phyloP scores from a whole-genome alignment of 35 echinoderm and acorn worm species.

The Chiridota heheva region DNA sequence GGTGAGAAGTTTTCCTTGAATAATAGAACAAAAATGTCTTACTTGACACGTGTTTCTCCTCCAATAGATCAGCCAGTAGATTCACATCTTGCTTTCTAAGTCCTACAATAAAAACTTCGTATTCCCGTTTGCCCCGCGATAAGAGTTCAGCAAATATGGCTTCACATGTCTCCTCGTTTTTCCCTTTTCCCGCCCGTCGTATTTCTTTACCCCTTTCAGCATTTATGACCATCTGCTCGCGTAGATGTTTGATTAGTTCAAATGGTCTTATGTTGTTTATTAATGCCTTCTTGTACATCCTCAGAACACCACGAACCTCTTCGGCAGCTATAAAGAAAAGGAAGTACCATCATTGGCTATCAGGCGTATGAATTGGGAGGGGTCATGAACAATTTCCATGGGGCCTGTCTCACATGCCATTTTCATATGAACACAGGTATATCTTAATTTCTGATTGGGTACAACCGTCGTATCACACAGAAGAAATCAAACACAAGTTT shows the following conservation, averaged over 20 bases:
- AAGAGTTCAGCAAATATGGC: conserved; percentile 69
- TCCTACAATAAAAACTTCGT: conserved; percentile 67
- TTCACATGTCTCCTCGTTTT: conserved; percentile 50
- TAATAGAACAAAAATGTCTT: no score
- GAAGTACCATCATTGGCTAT: background rate
- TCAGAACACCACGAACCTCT: conserved; percentile 64
- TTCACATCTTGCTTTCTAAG: conserved; percentile 62
- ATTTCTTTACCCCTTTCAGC: conserved; percentile 70
- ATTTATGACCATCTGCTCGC: conserved; percentile 74
- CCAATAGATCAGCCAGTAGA: conserved; percentile 75
- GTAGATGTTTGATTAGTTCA: conserved; percentile 79
- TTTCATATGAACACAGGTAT: no score
- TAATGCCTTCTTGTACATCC: conserved; percentile 48
- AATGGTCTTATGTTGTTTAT: conserved; percentile 60
- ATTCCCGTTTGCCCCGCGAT: conserved; percentile 71
- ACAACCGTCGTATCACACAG: no score
- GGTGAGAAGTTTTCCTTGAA: no score
- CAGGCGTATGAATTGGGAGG: no score
- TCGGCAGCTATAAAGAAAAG: conserved; percentile 44
- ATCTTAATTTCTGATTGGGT: no score
- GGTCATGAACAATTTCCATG: no score
- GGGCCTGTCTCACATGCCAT: no score
- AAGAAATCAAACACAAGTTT: no score
- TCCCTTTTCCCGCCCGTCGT: conserved; percentile 59
- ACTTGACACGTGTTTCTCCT: conserved; percentile 96